Percentiles rank a stretch among this genome's conserved stretches.
phyloP scores from a whole-genome alignment of 2,113 vertebrate genomes.

The Hemibagrus wyckioides region DNA sequence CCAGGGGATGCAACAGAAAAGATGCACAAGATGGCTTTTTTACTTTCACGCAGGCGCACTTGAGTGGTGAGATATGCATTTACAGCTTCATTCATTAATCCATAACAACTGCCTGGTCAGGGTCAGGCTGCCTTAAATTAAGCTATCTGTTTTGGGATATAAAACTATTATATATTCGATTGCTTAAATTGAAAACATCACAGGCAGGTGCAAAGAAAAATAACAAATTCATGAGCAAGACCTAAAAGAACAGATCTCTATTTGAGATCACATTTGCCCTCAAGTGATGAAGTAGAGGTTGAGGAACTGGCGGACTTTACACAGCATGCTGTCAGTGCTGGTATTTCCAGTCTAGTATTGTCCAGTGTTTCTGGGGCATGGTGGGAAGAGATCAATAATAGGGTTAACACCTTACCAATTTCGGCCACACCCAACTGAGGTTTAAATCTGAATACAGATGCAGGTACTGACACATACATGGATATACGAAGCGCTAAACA shows the following conservation, averaged over 20 bases:
- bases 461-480: neutral
- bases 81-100: constrained; percentile 15
- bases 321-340: neutral
- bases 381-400: neutral
- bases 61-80: neutral
- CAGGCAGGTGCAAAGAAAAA: neutral
- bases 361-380: neutral
- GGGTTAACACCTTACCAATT: neutral
- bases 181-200: neutral
- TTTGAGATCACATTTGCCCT: neutral
- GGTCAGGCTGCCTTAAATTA: neutral
- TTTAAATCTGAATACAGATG: neutral
- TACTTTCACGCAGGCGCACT: neutral
- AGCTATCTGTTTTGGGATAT: neutral
- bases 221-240: neutral
- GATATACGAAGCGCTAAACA: neutral
- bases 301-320: neutral
- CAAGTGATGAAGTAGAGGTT: neutral
- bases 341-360: neutral
- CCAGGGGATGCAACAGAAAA: neutral
- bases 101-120: neutral
- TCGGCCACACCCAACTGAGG: neutral
- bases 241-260: neutral
- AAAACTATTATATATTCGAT: neutral
- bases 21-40: neutral